Evolutionary conservation across 2,113 vertebrate species (phyloP).

Genomic region (Lonchura striata): DNA sequence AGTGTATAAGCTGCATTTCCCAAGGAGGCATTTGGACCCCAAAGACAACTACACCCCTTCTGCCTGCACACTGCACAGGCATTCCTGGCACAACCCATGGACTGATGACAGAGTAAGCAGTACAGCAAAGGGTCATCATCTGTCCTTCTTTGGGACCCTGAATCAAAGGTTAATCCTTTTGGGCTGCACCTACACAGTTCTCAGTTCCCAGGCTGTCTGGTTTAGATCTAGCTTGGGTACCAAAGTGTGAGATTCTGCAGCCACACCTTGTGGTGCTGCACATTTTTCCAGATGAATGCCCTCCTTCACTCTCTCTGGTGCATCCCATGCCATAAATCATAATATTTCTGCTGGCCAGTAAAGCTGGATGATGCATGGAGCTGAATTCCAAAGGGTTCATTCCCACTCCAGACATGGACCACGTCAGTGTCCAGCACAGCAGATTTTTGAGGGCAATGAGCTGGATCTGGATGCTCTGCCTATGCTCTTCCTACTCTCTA

Average conservation of each 20-base stretch:
- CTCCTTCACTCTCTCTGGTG: background rate
- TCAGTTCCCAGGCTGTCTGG: background rate
- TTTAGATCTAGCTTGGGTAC: background rate
- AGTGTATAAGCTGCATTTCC: background rate
- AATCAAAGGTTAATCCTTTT: background rate
- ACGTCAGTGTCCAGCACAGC: background rate
- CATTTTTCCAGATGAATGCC: background rate
- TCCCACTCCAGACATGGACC: background rate
- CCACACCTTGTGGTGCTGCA: background rate
- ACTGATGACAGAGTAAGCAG: background rate
- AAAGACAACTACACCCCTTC: background rate
- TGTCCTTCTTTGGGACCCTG: background rate
- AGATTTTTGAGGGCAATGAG: fast-evolving
- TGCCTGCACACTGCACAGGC: background rate
- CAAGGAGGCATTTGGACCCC: background rate
- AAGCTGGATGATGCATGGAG: background rate
- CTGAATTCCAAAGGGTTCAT: background rate
- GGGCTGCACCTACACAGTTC: background rate
- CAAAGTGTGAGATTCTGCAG: background rate
- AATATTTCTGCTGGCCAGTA: background rate
- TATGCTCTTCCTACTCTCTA: background rate
- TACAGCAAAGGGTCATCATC: background rate
- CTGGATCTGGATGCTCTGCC: background rate
- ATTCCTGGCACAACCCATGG: background rate
- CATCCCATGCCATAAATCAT: background rate